Percentiles rank a stretch among this genome's conserved stretches.
phyloP scores from a whole-genome alignment of 2,797 vertebrate species.

The Acanthornis magna region DNA sequence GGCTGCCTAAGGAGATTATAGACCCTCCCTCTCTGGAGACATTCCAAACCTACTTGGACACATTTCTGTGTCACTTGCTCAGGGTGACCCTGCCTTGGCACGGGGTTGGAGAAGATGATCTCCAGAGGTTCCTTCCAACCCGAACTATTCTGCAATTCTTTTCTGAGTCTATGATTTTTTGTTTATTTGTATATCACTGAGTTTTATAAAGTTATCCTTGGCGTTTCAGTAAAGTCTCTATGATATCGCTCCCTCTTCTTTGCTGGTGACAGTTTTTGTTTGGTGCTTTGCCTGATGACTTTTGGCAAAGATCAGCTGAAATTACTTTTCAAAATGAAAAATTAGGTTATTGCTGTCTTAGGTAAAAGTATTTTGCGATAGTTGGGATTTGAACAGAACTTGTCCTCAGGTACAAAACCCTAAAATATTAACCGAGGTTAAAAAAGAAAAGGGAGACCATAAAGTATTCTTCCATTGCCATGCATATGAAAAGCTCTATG shows the following conservation, averaged over 20 bases:
- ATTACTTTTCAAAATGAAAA: neutral
- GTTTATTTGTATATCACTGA: neutral
- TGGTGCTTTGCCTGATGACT: neutral
- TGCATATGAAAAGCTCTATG: rapidly evolving
- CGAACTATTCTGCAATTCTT: no score
- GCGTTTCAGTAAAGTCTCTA: neutral
- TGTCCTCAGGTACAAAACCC: neutral
- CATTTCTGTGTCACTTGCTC: neutral
- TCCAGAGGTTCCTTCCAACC: neutral
- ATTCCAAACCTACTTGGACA: neutral
- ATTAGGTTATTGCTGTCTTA: neutral
- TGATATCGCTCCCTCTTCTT: neutral
- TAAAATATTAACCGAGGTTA: neutral
- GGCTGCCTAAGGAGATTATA: neutral
- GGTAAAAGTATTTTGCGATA: neutral
- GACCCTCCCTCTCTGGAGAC: neutral
- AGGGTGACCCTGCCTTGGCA: neutral
- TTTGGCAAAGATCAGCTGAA: neutral
- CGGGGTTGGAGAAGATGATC: no score
- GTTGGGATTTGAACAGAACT: neutral
- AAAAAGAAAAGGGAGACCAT: rapidly evolving
- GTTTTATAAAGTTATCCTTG: neutral
- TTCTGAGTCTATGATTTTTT: neutral
- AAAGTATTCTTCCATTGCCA: neutral
- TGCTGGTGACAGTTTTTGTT: neutral